Evolutionary conservation across 2,888 invertebrate species (phyloP), one percentile per base, ranked within the genome.

Genomic region (Odontothrips loti): DNA sequence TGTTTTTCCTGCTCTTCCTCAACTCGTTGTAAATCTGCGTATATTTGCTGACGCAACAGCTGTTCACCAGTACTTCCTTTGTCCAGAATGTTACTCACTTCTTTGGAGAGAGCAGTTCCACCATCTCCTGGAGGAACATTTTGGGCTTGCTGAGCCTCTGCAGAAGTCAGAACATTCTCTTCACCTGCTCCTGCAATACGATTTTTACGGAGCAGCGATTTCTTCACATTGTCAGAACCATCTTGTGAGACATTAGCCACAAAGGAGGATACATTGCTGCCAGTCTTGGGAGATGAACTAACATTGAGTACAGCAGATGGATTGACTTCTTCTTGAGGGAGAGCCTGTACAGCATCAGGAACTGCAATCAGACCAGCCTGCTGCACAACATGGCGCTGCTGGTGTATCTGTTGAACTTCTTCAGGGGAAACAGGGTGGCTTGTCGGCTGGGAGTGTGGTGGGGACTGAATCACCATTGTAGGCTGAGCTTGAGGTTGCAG

Each of bases 1-100:
- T 84, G 83, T 80, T 84, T 85, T 82, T 91, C 91, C 82, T 93
- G 87, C 85, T 93, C 92, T 83, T 92, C 89, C 86, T 93, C 93
- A 82, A 93, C 92, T 87, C 91, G 90, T 90, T 93, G 87, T 11
- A 86, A 85, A 82, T 93, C 93, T 85, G 93, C 93, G 51, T 93
- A 89, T 85, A 93, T 93, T 85, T 92, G 92, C 86, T 93, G 92
- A 85, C 92, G 90, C 81, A 91, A 88, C 83, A 91, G 90, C 85
- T 92, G 92, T 84, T 93, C 87, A 79, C 85, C 85, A 80, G 86
- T 87, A 83, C 87, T 87, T 82, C 89, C 89, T 84, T 89, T 89
- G 82, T 89, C 89, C 82, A 88, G 84, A 82, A 88, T 87, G 84
- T 87, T 88, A 47, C 87, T 87, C 83, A 90, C 90, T 83, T 90